A percentile compares a stretch with the other conserved stretches of the same genome.
Evolutionary conservation across 2,113 vertebrate genomes (phyloP).

Genomic region (Aegotheles bennettii): DNA sequence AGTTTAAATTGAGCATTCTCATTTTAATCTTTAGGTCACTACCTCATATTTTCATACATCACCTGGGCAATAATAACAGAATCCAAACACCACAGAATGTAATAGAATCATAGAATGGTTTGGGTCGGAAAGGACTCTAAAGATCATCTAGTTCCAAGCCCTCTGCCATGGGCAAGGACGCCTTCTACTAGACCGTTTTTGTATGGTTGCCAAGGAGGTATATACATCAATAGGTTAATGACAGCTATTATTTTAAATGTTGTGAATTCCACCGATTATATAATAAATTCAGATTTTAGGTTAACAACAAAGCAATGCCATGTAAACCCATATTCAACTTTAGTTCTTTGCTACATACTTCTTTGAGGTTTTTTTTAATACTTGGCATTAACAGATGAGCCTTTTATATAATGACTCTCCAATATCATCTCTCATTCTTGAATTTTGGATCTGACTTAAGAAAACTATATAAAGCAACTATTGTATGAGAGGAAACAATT

Average conservation of each 20-base stretch:
- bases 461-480: constrained; percentile 62
- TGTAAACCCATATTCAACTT: neutral
- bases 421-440: constrained; percentile 57
- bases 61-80: neutral
- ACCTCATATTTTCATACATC: neutral
- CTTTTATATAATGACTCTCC: constrained; percentile 23
- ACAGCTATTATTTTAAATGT: neutral
- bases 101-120: too few relatives aligned
- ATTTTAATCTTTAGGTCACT: neutral
- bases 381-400: constrained; percentile 16
- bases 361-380: neutral
- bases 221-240: neutral
- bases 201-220: neutral
- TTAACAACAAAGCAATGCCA: neutral
- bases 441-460: constrained; percentile 66
- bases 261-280: neutral
- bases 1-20: neutral
- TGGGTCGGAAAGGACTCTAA: too few relatives aligned
- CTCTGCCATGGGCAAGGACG: too few relatives aligned
- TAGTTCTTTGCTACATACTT: neutral
- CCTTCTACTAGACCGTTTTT: neutral
- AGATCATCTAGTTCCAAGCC: too few relatives aligned
- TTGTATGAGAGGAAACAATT: constrained; percentile 61
- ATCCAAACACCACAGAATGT: neutral
- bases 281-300: neutral